phyloP scores from a whole-genome alignment of 2,888 invertebrate species.

The Hypomecis punctinalis region DNA sequence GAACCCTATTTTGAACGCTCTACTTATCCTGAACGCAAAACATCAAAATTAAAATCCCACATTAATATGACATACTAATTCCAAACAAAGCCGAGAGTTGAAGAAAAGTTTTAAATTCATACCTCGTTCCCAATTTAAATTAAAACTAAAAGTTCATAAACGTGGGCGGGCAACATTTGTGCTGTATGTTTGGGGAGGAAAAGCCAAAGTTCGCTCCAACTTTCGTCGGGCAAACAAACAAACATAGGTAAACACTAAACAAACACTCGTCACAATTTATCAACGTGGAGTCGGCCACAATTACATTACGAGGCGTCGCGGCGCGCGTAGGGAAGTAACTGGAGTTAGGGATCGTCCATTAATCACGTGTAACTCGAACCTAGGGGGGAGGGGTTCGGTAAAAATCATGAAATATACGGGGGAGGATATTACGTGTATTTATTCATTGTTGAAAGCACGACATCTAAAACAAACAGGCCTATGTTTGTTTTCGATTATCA shows the following conservation, averaged over 20 bases:
- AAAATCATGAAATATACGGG: too few relatives aligned
- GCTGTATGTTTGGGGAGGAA: constrained; percentile 6
- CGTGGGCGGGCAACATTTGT: constrained; percentile 3
- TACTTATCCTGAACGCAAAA: too few relatives aligned
- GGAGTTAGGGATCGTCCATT: constrained; percentile 30
- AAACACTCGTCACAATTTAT: constrained; percentile 16
- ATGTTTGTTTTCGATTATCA: too few relatives aligned
- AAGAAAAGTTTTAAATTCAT: constrained; percentile 1
- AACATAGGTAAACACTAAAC: constrained; percentile 16
- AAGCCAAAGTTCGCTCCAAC: constrained; percentile 3
- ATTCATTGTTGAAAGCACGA: too few relatives aligned
- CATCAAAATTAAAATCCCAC: too few relatives aligned
- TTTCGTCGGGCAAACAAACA: not conserved
- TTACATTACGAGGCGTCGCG: constrained; percentile 17
- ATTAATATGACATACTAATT: not conserved
- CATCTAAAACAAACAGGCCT: too few relatives aligned
- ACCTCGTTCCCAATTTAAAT: constrained; percentile 3
- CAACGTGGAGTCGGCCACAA: constrained; percentile 12
- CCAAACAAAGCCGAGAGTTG: not conserved
- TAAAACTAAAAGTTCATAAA: constrained; percentile 7
- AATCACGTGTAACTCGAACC: too few relatives aligned
- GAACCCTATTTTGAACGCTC: too few relatives aligned
- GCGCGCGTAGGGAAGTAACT: constrained; percentile 26
- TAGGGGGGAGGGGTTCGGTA: too few relatives aligned
- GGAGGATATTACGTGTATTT: too few relatives aligned